Evolutionary conservation across 1,140 invertebrate species (phyloP).

Genomic region (Diabrotica virgifera): DNA sequence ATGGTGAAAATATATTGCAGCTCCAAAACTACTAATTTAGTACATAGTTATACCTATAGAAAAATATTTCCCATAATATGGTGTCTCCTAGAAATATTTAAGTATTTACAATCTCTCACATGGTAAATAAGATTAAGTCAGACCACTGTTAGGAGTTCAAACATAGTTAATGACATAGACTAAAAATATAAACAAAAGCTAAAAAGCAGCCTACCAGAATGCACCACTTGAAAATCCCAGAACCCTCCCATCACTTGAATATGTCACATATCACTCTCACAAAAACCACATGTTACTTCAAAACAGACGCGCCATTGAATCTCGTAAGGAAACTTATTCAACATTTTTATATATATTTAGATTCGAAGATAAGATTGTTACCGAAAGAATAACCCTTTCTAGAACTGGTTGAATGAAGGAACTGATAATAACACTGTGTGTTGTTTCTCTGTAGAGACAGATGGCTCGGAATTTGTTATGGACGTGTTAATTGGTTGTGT

Average conservation of each 20-base stretch:
- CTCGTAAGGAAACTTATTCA: not conserved
- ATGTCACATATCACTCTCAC: not conserved
- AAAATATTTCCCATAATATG: no score
- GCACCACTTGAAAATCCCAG: not conserved
- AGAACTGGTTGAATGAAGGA: not conserved
- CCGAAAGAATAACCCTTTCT: slow-evolving; percentile 9
- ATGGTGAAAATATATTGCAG: no score
- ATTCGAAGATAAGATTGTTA: not conserved
- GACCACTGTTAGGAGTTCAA: no score
- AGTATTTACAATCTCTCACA: no score
- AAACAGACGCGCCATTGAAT: not conserved
- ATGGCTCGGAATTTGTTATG: slow-evolving; percentile 45
- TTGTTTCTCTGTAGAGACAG: slow-evolving; percentile 24
- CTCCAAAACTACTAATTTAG: no score
- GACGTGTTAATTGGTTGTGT: slow-evolving; percentile 43
- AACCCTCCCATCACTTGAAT: not conserved
- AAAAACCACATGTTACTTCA: not conserved
- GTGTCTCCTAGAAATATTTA: no score
- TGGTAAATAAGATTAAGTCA: no score
- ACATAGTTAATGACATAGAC: no score
- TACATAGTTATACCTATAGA: no score
- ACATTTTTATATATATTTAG: not conserved
- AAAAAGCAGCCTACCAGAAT: not conserved
- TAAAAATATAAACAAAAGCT: not conserved
- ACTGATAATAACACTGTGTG: slow-evolving; percentile 17